Conservation (phyloP, 2,113 vertebrate genomes). For the Paratilapia polleni region DNA sequence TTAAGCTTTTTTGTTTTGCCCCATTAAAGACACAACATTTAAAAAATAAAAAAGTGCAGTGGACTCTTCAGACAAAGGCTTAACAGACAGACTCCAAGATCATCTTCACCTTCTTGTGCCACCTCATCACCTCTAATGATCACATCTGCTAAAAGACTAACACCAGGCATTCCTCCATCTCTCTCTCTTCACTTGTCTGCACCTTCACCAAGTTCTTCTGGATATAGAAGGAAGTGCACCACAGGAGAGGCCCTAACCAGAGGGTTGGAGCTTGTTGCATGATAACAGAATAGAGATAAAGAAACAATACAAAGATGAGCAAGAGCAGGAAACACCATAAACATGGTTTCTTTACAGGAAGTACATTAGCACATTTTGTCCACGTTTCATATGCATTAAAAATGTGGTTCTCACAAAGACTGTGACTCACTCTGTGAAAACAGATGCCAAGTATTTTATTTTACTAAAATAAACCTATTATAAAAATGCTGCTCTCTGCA, state of each 20-base stretch:
- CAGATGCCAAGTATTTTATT: not conserved
- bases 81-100: not conserved
- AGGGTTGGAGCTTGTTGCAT: not conserved
- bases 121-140: not conserved
- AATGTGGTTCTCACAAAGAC: not conserved
- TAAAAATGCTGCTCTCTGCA: not conserved
- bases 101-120: not conserved
- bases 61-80: rapidly evolving
- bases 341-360: rapidly evolving
- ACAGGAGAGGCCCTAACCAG: not conserved
- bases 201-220: not conserved
- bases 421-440: rapidly evolving
- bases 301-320: not conserved
- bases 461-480: not conserved
- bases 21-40: too few relatives aligned
- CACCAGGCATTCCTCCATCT: rapidly evolving
- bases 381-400: not conserved
- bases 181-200: not conserved
- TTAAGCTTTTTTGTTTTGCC: too few relatives aligned
- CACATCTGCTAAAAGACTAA: not conserved
- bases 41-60: not conserved
- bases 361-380: not conserved
- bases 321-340: not conserved
- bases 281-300: not conserved
- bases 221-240: not conserved